These are phyloP conservation scores for Basileuterus tristriatus DNA, from an alignment of 2,797 vertebrate species.

Conservation along the genomic window DNA sequence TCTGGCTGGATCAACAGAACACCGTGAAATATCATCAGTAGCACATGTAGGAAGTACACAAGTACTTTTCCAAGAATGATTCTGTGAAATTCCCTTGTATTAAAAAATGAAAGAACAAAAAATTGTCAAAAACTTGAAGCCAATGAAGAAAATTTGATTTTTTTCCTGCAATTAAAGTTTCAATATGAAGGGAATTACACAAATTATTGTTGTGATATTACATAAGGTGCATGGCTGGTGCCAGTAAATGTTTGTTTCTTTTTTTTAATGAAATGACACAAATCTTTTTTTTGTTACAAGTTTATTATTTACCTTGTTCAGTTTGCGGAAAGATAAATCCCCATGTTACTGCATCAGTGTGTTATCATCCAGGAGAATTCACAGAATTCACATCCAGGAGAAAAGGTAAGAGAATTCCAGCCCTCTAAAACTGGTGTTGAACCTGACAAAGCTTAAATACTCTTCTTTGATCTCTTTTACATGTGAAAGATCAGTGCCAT, in stretches of 20 bases:
- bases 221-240: background rate
- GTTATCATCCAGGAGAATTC: background rate
- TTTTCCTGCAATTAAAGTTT: background rate
- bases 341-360: background rate
- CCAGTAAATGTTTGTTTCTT: background rate
- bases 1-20: background rate
- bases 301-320: background rate
- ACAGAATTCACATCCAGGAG: background rate
- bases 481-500: background rate
- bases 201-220: background rate
- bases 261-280: background rate
- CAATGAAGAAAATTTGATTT: background rate
- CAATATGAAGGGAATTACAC: slow-evolving; percentile 1
- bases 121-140: background rate
- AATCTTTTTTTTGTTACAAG: background rate
- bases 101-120: background rate
- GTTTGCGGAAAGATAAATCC: background rate
- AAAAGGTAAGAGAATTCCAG: background rate
- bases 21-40: background rate
- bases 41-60: background rate
- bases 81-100: background rate
- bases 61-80: background rate
- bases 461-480: background rate
- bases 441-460: background rate
- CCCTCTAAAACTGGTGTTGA: background rate